Percentiles rank a stretch among this genome's conserved stretches.
Evolutionary conservation across 1,140 invertebrate genomes (phyloP).

Genomic region (Drosophila nigrodunni): DNA sequence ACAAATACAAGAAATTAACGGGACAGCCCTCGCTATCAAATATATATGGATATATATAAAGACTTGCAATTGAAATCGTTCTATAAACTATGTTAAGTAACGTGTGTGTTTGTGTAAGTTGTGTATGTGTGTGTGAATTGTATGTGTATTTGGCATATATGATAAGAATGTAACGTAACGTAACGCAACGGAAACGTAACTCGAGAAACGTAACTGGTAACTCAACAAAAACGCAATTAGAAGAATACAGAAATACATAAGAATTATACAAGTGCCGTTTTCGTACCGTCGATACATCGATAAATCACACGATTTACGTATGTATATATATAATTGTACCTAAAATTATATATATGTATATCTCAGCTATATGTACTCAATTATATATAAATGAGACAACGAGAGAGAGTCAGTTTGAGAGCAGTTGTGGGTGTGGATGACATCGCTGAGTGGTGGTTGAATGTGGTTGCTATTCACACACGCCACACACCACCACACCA

Average conservation of each 20-base stretch:
- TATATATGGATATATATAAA: slow-evolving; percentile 12
- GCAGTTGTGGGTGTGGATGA: slow-evolving; percentile 37
- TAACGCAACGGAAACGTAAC: slow-evolving; percentile 80
- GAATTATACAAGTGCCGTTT: slow-evolving; percentile 55
- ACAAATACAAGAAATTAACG: slow-evolving; percentile 31
- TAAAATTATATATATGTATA: neutral
- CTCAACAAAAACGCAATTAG: slow-evolving; percentile 82
- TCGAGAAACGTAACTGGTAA: slow-evolving; percentile 79
- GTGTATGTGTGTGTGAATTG: slow-evolving; percentile 19
- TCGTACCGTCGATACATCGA: slow-evolving; percentile 67
- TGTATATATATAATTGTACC: slow-evolving; percentile 24
- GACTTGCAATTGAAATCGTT: slow-evolving; percentile 15
- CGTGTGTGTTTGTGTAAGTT: slow-evolving; percentile 27
- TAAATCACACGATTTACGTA: slow-evolving; percentile 40
- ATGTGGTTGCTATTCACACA: slow-evolving; percentile 45
- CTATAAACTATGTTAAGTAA: slow-evolving; percentile 46
- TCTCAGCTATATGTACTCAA: neutral
- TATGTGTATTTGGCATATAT: slow-evolving; percentile 38
- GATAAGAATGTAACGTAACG: slow-evolving; percentile 64
- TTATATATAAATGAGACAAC: slow-evolving; percentile 25
- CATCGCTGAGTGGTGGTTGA: slow-evolving; percentile 49
- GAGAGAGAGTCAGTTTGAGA: neutral
- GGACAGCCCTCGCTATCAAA: slow-evolving; percentile 17
- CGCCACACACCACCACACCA: slow-evolving; percentile 1
- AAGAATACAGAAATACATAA: slow-evolving; percentile 78